phyloP scores from a whole-genome alignment of 1,140 invertebrate species.

The Calosoma granatense region DNA sequence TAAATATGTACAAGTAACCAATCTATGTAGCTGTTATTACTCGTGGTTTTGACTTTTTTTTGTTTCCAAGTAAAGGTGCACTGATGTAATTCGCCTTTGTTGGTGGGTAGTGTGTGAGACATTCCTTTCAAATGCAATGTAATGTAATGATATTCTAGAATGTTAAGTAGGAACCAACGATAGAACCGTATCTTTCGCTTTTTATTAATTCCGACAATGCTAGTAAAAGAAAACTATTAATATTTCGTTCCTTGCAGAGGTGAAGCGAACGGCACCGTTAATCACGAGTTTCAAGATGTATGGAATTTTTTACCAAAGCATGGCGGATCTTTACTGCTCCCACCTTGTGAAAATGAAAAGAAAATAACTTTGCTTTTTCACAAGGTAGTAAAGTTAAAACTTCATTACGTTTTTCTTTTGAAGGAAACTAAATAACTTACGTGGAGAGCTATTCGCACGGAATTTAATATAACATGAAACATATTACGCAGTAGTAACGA shows the following conservation, averaged over 20 bases:
- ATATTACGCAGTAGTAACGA: not conserved
- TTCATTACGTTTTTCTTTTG: constrained; percentile 1
- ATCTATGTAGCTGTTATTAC: no score
- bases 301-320: constrained; percentile 5
- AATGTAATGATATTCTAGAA: no score
- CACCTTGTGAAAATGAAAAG: constrained; percentile 5
- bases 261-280: not conserved
- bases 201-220: not conserved
- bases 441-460: not conserved
- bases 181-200: no score
- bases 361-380: constrained; percentile 3
- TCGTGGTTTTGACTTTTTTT: no score
- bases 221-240: not conserved
- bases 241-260: not conserved
- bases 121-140: no score
- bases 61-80: no score
- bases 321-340: not conserved
- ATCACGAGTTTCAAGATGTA: constrained; percentile 1
- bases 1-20: no score
- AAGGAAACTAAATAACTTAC: constrained; percentile 5
- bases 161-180: no score
- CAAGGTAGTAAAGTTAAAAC: constrained; percentile 8
- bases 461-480: not conserved
- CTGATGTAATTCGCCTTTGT: no score
- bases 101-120: no score